A percentile compares a stretch with the other conserved stretches of the same genome.
phyloP scores from a whole-genome alignment of 2,797 vertebrate species.

The Diplodus puntazzo region DNA sequence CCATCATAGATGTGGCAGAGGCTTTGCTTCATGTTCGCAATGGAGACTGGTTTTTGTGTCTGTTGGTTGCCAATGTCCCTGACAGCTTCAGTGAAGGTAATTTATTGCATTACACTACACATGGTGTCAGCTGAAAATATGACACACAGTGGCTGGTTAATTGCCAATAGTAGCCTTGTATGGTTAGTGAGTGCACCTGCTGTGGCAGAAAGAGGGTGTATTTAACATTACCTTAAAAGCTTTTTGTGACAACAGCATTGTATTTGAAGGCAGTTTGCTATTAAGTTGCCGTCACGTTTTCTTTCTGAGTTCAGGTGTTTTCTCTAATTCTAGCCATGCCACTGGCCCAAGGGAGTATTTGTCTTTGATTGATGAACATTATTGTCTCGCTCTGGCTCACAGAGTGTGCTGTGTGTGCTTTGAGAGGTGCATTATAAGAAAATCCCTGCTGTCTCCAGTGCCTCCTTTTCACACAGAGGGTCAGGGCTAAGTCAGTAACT shows the following conservation, averaged over 20 bases:
- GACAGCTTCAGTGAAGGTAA: conserved; percentile 99
- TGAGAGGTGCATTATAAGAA: conserved; percentile 53
- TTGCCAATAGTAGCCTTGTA: conserved; percentile 37
- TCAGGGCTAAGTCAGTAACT: conserved; percentile 58
- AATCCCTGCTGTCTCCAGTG: conserved; percentile 47
- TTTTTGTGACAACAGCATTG: conserved; percentile 16
- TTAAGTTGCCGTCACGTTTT: conserved; percentile 26
- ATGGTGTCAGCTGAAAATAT: conserved; percentile 31
- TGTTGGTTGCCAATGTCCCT: conserved; percentile 97
- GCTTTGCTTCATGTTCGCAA: conserved; percentile 96
- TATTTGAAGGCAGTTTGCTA: conserved; percentile 19
- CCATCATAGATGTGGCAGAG: conserved; percentile 97
- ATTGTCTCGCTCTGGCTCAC: conserved; percentile 45
- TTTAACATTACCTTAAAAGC: conserved; percentile 7
- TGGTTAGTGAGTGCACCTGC: conserved; percentile 28
- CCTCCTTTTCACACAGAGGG: conserved; percentile 57
- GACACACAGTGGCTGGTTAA: conserved; percentile 47
- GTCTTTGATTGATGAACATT: conserved; percentile 66
- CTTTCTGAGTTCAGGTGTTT: conserved; percentile 22
- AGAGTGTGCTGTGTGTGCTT: conserved; percentile 38
- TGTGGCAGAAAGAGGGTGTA: conserved; percentile 22
- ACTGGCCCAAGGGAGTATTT: conserved; percentile 34
- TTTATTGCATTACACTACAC: conserved; percentile 26
- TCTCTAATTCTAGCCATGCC: conserved; percentile 36
- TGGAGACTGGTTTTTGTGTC: conserved; percentile 98